A percentile compares a stretch with the other conserved stretches of the same genome.
phyloP scores from a whole-genome alignment of 2,797 vertebrate species.

The Picus viridis region DNA sequence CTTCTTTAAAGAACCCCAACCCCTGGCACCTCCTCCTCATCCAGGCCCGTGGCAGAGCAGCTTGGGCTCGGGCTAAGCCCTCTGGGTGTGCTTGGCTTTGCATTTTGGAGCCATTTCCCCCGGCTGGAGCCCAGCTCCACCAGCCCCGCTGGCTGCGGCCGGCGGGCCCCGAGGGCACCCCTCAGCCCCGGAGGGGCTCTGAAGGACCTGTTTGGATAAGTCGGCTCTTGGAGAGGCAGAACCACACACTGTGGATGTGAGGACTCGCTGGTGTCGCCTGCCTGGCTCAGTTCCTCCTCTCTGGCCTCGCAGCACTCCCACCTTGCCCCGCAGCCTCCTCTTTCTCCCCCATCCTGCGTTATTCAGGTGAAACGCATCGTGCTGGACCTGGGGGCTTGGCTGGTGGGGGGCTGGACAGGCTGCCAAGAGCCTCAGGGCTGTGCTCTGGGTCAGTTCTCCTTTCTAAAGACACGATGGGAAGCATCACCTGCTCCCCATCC shows the following conservation, averaged over 20 bases:
- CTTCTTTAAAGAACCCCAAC: not conserved
- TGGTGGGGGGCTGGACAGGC: not conserved
- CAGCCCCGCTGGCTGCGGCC: not conserved
- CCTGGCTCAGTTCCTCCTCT: not conserved
- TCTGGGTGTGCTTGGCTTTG: no score
- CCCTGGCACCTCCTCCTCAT: not conserved
- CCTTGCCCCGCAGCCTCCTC: not conserved
- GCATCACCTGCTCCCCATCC: not conserved
- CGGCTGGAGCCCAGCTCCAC: not conserved
- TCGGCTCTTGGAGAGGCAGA: not conserved
- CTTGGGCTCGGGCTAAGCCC: not conserved
- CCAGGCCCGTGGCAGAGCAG: not conserved
- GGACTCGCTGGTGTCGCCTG: no score
- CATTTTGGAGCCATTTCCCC: not conserved
- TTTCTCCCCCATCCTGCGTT: not conserved
- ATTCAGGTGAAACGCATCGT: not conserved
- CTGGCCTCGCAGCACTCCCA: rapidly evolving
- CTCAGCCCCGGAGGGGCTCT: not conserved
- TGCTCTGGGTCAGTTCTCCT: not conserved
- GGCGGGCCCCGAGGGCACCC: rapidly evolving
- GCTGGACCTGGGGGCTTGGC: not conserved
- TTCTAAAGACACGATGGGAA: not conserved
- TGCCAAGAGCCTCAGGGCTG: not conserved
- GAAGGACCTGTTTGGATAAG: not conserved
- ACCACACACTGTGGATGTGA: rapidly evolving